Percentiles rank a stretch among this genome's conserved stretches.
Evolutionary conservation across 1,140 invertebrate species (phyloP).

Genomic region (Papilio dardanus): DNA sequence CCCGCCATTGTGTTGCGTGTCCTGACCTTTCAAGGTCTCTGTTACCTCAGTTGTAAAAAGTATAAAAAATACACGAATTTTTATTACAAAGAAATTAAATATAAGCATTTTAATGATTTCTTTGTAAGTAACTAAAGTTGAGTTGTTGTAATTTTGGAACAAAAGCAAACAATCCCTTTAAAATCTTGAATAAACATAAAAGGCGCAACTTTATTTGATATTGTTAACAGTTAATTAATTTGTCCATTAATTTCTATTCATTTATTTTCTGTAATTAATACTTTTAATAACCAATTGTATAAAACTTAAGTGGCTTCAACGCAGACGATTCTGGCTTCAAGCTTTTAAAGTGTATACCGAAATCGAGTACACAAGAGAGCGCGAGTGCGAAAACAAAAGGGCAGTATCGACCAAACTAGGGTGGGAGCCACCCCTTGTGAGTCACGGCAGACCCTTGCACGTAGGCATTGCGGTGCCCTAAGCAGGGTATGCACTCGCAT

Average conservation of each 20-base stretch:
- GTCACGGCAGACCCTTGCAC: slow-evolving; percentile 36
- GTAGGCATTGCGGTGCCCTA: slow-evolving; percentile 38
- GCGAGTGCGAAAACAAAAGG: slow-evolving; percentile 38
- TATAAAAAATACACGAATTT: not conserved
- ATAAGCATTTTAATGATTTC: not conserved
- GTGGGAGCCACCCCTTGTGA: slow-evolving; percentile 30
- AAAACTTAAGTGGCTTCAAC: slow-evolving; percentile 5
- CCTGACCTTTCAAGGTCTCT: slow-evolving; percentile 31
- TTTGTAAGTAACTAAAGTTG: not conserved
- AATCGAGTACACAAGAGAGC: slow-evolving; percentile 28
- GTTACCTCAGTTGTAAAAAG: not conserved
- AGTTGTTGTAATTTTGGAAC: too few species aligned
- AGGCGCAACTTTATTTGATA: not conserved
- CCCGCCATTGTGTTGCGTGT: slow-evolving; percentile 30
- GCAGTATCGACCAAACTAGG: slow-evolving; percentile 38
- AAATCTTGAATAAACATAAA: not conserved
- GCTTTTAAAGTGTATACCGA: slow-evolving; percentile 32
- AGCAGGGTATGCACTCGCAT: slow-evolving; percentile 36
- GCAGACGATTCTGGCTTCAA: slow-evolving; percentile 16
- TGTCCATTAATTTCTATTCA: not conserved
- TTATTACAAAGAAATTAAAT: not conserved
- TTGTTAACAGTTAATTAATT: not conserved
- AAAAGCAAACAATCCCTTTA: too few species aligned
- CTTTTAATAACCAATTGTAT: not conserved
- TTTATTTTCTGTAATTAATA: not conserved